phyloP scores from a whole-genome alignment of 37 sponge, comb jelly and placozoan species.

The Axinella damicornis region DNA sequence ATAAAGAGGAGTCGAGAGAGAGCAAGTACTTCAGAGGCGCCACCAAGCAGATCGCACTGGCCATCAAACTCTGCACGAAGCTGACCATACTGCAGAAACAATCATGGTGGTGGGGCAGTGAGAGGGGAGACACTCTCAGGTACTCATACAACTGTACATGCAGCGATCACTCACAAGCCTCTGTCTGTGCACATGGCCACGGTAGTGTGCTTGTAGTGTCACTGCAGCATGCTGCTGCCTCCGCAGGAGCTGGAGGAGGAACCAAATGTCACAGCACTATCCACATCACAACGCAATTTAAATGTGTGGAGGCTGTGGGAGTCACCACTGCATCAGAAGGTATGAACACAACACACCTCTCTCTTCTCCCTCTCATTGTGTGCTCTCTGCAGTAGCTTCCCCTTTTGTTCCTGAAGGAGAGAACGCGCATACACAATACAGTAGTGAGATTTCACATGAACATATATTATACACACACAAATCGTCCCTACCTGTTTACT shows the following conservation, averaged over 20 bases:
- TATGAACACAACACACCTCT: slow-evolving; percentile 73
- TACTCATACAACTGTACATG: too few species aligned
- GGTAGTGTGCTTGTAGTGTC: slow-evolving; percentile 42
- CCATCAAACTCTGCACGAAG: slow-evolving; percentile 47
- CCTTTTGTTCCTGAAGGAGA: slow-evolving; percentile 46
- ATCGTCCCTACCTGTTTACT: slow-evolving; percentile 52
- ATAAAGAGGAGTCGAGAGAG: slow-evolving; percentile 13
- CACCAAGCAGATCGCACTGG: background rate
- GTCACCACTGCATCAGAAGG: too few species aligned
- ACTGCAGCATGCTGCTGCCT: slow-evolving; percentile 26
- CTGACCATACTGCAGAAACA: slow-evolving; percentile 16
- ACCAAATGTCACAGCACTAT: background rate
- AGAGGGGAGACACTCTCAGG: too few species aligned
- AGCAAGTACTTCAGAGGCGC: background rate
- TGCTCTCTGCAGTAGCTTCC: slow-evolving; percentile 34
- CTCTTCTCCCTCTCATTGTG: slow-evolving; percentile 68
- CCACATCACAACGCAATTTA: background rate
- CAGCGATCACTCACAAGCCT: slow-evolving; percentile 21
- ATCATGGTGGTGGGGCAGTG: too few species aligned
- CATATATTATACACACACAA: background rate
- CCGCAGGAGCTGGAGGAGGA: background rate
- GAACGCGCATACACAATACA: background rate
- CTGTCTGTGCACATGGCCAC: slow-evolving; percentile 37
- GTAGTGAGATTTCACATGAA: too few species aligned
- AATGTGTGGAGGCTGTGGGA: too few species aligned